Percentiles rank a stretch among this genome's conserved stretches.
phyloP scores from a whole-genome alignment of 2,113 vertebrate genomes.

The Tragulus kanchil region DNA sequence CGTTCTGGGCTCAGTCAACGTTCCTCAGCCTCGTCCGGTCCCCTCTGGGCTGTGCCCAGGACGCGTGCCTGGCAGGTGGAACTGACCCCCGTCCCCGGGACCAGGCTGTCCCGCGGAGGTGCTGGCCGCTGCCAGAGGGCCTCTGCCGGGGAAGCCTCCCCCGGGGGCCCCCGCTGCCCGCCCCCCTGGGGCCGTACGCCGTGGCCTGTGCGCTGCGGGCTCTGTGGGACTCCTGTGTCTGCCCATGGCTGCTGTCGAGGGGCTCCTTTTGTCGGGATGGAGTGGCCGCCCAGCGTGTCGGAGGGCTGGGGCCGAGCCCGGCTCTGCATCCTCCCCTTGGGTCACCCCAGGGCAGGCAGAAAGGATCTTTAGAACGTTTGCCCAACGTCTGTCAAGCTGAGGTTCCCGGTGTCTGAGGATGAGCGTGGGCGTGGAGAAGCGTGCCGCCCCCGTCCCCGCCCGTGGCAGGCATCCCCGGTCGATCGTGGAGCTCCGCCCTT shows the following conservation, averaged over 20 bases:
- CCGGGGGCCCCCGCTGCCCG: rapidly evolving
- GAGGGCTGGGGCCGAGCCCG: background rate
- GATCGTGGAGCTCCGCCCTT: background rate
- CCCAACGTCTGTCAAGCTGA: background rate
- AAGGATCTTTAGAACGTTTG: background rate
- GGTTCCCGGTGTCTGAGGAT: rapidly evolving
- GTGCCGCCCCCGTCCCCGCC: rapidly evolving
- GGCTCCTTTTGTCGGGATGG: background rate
- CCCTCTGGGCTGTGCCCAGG: no score
- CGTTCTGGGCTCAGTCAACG: background rate
- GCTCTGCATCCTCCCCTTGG: rapidly evolving
- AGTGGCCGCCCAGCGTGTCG: background rate
- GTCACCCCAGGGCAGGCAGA: background rate
- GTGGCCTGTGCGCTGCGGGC: background rate
- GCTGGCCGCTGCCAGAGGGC: rapidly evolving
- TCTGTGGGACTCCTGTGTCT: background rate
- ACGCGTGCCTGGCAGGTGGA: no score
- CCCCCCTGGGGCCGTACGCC: rapidly evolving
- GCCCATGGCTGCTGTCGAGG: background rate
- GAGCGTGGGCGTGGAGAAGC: rapidly evolving
- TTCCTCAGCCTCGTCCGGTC: background rate
- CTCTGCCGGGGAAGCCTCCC: background rate
- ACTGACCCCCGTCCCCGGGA: rapidly evolving
- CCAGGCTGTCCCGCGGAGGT: background rate
- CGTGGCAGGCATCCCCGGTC: background rate